Evolutionary conservation across 2,888 invertebrate genomes (phyloP).

Genomic region (Netelia fuscicornis): DNA sequence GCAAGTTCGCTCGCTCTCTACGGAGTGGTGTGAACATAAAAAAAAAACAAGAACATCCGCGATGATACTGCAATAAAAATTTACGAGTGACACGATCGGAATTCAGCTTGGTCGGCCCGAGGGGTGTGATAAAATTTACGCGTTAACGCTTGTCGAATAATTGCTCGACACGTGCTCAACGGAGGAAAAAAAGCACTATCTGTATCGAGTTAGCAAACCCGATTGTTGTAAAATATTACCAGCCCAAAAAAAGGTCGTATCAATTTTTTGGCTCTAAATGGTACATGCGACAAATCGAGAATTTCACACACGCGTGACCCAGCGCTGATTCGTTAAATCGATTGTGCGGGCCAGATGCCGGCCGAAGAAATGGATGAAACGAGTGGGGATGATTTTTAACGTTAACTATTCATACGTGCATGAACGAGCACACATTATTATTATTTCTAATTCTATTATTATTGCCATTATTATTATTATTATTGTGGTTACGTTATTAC

Average conservation of each 20-base stretch:
- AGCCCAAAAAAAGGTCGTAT: slow-evolving; percentile 13
- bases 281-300: slow-evolving; percentile 20
- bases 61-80: slow-evolving; percentile 7
- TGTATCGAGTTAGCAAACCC: neutral
- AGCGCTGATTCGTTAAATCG: slow-evolving; percentile 37
- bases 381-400: slow-evolving; percentile 29
- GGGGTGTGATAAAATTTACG: slow-evolving; percentile 1
- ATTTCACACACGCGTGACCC: slow-evolving; percentile 32
- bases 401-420: neutral
- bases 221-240: neutral
- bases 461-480: too few species aligned
- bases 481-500: too few species aligned
- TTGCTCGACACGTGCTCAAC: slow-evolving; percentile 41
- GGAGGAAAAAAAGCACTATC: neutral
- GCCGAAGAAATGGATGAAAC: neutral
- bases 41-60: neutral
- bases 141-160: slow-evolving; percentile 33
- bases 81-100: neutral
- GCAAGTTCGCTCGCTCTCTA: neutral
- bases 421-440: slow-evolving; percentile 1
- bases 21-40: neutral
- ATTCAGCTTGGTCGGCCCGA: slow-evolving; percentile 2
- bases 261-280: slow-evolving; percentile 41
- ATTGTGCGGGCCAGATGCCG: neutral
- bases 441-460: too few species aligned